phyloP scores from a whole-genome alignment of 2,797 vertebrate species.

The Staurois parvus region DNA sequence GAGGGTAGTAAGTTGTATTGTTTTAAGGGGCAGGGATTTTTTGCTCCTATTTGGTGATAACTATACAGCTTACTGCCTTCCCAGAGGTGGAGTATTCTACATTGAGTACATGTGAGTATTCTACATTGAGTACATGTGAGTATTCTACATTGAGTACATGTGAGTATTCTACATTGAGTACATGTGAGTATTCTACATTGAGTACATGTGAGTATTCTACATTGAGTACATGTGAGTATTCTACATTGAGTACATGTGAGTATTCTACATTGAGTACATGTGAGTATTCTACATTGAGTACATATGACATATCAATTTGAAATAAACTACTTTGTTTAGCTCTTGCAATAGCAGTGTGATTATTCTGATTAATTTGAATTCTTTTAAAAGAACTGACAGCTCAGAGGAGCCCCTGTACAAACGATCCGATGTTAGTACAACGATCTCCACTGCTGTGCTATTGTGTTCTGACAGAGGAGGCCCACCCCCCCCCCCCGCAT shows the following conservation, averaged over 20 bases:
- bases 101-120: neutral
- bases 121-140: neutral
- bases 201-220: neutral
- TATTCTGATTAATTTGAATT: no score
- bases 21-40: slow-evolving; percentile 88
- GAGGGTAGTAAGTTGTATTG: slow-evolving; percentile 99
- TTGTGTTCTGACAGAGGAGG: no score
- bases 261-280: neutral
- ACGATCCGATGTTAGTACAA: no score
- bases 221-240: neutral
- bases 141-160: neutral
- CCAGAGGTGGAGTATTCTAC: slow-evolving; percentile 60
- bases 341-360: no score
- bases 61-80: slow-evolving; percentile 98
- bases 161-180: neutral
- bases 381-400: no score
- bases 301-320: neutral
- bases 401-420: no score
- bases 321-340: no score
- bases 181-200: neutral
- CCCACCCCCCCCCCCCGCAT: no score
- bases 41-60: slow-evolving; percentile 90
- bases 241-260: neutral
- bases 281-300: no score
- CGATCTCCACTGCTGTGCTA: no score